Evolutionary conservation across 2,797 vertebrate species (phyloP), one percentile per base, ranked within the genome.

Genomic region (Spinus pinus): DNA sequence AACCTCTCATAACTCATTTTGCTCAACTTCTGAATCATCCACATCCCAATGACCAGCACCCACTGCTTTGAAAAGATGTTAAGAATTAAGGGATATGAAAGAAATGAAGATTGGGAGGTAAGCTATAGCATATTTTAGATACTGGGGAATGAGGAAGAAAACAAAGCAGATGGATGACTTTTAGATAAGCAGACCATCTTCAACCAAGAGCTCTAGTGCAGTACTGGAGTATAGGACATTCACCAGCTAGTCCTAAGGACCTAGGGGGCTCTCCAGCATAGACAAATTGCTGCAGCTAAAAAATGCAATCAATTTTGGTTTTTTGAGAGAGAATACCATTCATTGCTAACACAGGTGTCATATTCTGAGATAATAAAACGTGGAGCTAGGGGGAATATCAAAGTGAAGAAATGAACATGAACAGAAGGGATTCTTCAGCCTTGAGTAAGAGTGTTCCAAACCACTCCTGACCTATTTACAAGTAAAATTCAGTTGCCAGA

Each of bases 241-340:
- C 17, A 6, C 46, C 12, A 53, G 31, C 27, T 64, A 37, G 27
- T 57, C 19, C 35, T 54, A 21, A 41, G 17, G 8, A 15, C 15
- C 6, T 22, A 20, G 23, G 13, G 12, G 56, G 10, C 11, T 46
- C 25, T 67, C 19, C 33, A 86, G 13, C 25, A 53, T 2, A 67
- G 11, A 81, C 88, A 17, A 28, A 62, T 14, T 46, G 23, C 4
- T 53, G 19, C 8, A 57, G 27, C 30, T 73, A 13, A 57, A 64
- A 28, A 27, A 37, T 6, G 2, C 7, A 67, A 53, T 3, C 0
- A 3, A 16, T 69, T 84, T 28, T 30, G 3, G 0, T 0, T 2
- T 44, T 58, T 54, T 61, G 18, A 31, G 41, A 33, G 15, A 57
- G 2, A 69, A 69, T 37, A n/a, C 5, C 4, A 2, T 31, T 30